These are phyloP conservation scores for Apostichopus parvimensis DNA, from an alignment of 35 echinoderm and acorn worm species.

Conservation along the genomic window DNA sequence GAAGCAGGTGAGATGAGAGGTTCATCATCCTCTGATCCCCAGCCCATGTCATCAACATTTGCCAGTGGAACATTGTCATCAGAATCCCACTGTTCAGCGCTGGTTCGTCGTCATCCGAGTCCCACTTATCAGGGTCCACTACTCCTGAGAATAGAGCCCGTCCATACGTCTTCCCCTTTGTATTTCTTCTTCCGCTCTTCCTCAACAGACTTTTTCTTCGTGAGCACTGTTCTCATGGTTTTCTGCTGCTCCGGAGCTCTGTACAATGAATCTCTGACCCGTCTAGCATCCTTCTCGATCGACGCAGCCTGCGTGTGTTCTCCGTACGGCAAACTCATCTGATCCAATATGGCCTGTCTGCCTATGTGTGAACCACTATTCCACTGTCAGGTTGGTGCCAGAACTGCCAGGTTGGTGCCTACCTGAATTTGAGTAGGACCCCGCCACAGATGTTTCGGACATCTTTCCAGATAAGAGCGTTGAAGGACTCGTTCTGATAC, in stretches of 20 bases:
- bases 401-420: constrained; percentile 4
- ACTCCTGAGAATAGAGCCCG: not conserved
- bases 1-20: no score
- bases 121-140: constrained; percentile 1
- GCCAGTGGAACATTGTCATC: no score
- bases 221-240: not conserved
- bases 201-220: constrained; percentile 3
- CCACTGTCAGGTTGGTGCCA: no score
- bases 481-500: not conserved
- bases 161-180: constrained; percentile 11
- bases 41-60: no score
- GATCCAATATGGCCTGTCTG: not conserved
- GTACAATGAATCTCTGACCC: not conserved
- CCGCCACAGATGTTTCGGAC: constrained; percentile 12
- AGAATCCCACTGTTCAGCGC: not conserved
- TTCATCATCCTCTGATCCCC: no score
- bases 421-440: not conserved
- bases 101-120: not conserved
- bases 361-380: constrained; percentile 1
- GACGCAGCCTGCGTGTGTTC: not conserved
- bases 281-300: not conserved
- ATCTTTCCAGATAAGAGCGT: not conserved
- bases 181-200: not conserved
- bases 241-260: constrained; percentile 16
- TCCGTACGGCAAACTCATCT: not conserved